A percentile compares a stretch with the other conserved stretches of the same genome.
Evolutionary conservation across 1,140 invertebrate species (phyloP).

Genomic region (Drosophila persimilis): DNA sequence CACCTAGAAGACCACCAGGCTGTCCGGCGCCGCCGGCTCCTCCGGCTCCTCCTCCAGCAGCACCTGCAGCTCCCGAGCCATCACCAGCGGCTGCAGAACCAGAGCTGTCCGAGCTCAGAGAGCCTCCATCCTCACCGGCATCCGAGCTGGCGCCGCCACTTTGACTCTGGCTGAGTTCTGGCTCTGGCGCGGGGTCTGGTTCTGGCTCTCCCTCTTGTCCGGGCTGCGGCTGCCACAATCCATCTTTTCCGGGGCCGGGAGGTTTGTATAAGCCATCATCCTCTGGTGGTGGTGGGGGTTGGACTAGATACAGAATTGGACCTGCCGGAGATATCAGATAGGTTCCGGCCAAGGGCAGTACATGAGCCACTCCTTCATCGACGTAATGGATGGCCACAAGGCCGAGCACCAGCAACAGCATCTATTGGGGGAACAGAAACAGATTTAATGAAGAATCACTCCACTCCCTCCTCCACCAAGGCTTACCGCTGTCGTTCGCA

Average conservation of each 20-base stretch:
- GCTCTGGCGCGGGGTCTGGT: slow-evolving; percentile 14
- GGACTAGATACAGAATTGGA: slow-evolving; percentile 42
- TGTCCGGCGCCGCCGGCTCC: slow-evolving; percentile 45
- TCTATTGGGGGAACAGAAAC: slow-evolving; percentile 18
- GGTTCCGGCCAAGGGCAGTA: slow-evolving; percentile 52
- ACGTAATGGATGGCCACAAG: slow-evolving; percentile 33
- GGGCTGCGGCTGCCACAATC: slow-evolving; percentile 55
- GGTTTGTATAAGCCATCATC: slow-evolving; percentile 74
- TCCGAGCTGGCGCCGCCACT: slow-evolving; percentile 19
- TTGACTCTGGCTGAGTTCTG: slow-evolving; percentile 18
- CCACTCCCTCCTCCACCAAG: too few relatives aligned
- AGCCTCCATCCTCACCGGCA: slow-evolving; percentile 1
- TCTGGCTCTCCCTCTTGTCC: slow-evolving; percentile 58
- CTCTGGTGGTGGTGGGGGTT: slow-evolving; percentile 42
- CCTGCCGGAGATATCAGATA: slow-evolving; percentile 47
- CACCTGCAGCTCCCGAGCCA: neutral
- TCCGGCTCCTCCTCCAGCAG: slow-evolving; percentile 11
- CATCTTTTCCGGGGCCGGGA: slow-evolving; percentile 42
- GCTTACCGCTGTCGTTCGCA: slow-evolving; percentile 57
- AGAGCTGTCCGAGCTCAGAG: slow-evolving; percentile 11
- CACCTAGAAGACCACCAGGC: slow-evolving; percentile 47
- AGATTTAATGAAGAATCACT: neutral
- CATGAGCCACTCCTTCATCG: slow-evolving; percentile 20
- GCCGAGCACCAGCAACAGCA: slow-evolving; percentile 34
- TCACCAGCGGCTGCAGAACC: slow-evolving; percentile 9